Evolutionary conservation across 2,113 vertebrate genomes (phyloP).

Genomic region (Scytalopus superciliaris): DNA sequence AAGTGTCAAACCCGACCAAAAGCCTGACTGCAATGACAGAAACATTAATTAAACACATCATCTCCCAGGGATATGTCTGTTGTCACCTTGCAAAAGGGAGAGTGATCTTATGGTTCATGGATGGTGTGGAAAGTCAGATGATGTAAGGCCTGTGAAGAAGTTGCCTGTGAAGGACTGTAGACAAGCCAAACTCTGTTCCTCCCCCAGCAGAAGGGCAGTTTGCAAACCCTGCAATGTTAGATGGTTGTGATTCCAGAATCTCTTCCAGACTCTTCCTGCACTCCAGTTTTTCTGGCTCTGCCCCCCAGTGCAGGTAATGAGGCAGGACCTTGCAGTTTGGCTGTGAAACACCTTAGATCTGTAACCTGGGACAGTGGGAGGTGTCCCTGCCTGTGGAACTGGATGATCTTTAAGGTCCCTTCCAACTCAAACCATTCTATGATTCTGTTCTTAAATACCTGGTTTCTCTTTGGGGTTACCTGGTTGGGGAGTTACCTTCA

Average conservation of each 20-base stretch:
- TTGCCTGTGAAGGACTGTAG: not conserved
- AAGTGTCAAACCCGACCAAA: not conserved
- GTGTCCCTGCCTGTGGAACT: not conserved
- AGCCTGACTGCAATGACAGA: not conserved
- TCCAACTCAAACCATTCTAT: not conserved
- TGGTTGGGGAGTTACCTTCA: not conserved
- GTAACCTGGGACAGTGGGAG: not conserved
- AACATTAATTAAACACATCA: not conserved
- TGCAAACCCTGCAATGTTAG: not conserved
- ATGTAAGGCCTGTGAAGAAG: not conserved
- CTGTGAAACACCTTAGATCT: not conserved
- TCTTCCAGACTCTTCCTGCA: not conserved
- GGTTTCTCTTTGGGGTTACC: not conserved
- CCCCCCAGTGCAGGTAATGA: not conserved
- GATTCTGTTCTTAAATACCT: not conserved
- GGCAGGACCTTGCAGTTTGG: not conserved
- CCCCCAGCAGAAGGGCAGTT: not conserved
- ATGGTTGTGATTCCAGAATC: not conserved
- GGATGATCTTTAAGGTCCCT: not conserved
- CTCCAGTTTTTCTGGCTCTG: not conserved
- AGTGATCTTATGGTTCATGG: not conserved
- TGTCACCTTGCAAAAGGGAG: not conserved
- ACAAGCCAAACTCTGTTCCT: not conserved
- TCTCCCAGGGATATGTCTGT: not conserved
- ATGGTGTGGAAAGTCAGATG: not conserved